Conservation (phyloP, 2,888 invertebrate genomes). For the Helleia helle region DNA sequence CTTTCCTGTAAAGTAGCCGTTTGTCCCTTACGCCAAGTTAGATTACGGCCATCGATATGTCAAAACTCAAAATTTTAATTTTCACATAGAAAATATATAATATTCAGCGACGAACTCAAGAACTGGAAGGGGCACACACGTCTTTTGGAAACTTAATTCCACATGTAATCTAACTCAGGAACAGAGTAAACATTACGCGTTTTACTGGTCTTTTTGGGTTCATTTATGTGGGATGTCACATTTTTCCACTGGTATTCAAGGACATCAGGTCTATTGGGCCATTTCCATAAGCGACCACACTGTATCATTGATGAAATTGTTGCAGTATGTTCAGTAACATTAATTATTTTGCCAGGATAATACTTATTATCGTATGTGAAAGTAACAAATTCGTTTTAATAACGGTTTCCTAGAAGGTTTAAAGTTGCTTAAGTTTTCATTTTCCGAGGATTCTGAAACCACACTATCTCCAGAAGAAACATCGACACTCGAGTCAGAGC, state of each 20-base stretch:
- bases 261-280: conserved; percentile 10
- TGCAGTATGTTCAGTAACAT: conserved; percentile 3
- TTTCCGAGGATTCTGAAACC: conserved; percentile 9
- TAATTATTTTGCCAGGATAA: conserved; percentile 10
- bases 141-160: conserved; percentile 13
- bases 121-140: too few species aligned
- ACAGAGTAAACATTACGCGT: conserved; percentile 12
- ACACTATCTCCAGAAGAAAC: conserved; percentile 11
- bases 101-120: too few species aligned
- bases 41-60: too few species aligned
- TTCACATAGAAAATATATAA: conserved; percentile 10
- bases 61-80: conserved; percentile 12
- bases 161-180: conserved; percentile 11
- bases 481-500: conserved; percentile 11
- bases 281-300: conserved; percentile 9
- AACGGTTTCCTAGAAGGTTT: conserved; percentile 5
- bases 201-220: conserved; percentile 9
- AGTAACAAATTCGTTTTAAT: conserved; percentile 11
- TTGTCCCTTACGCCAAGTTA: too few species aligned
- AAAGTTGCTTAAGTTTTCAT: conserved; percentile 6
- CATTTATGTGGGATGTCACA: conserved; percentile 12
- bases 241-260: conserved; percentile 9
- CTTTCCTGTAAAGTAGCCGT: too few species aligned
- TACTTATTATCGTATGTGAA: conserved; percentile 11
- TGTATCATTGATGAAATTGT: conserved; percentile 10